A percentile compares a stretch with the other conserved stretches of the same genome.
Conservation (phyloP, 1,140 invertebrate species). For the Planococcus citri region DNA sequence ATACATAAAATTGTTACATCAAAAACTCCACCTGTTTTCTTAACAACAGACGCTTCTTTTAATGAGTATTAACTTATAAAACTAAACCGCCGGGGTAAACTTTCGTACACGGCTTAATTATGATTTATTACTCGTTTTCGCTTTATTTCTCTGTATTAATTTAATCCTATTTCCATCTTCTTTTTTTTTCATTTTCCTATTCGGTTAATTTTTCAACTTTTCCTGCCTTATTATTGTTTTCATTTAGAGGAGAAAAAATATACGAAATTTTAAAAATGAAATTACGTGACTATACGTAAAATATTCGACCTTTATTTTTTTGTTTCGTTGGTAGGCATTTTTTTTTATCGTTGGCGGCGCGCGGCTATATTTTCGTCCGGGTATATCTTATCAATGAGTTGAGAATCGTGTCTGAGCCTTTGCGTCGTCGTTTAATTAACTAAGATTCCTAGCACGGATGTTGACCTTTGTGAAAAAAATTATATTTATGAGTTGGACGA, state of each 20-base stretch:
- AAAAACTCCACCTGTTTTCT: constrained; percentile 3
- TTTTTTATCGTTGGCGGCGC: not conserved
- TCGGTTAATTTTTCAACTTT: constrained; percentile 1
- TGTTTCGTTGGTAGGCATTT: not conserved
- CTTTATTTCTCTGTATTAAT: not conserved
- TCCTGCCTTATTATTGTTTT: not conserved
- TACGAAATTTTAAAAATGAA: not conserved
- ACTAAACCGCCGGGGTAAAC: not conserved
- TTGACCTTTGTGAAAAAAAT: constrained; percentile 7
- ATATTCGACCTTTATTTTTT: too few species aligned
- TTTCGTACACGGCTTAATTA: not conserved
- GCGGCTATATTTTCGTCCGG: not conserved
- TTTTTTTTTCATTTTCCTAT: not conserved
- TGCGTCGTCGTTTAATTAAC: not conserved
- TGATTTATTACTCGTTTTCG: not conserved
- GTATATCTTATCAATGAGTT: not conserved
- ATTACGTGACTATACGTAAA: not conserved
- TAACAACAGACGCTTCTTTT: not conserved
- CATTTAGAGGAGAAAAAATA: not conserved
- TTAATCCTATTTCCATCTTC: not conserved
- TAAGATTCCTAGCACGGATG: constrained; percentile 1
- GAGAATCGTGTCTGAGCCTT: not conserved
- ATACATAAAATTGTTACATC: not conserved
- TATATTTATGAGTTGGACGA: not conserved
- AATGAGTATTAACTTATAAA: not conserved